phyloP scores from a whole-genome alignment of 2,888 invertebrate genomes.

The Dilophus febrilis region DNA sequence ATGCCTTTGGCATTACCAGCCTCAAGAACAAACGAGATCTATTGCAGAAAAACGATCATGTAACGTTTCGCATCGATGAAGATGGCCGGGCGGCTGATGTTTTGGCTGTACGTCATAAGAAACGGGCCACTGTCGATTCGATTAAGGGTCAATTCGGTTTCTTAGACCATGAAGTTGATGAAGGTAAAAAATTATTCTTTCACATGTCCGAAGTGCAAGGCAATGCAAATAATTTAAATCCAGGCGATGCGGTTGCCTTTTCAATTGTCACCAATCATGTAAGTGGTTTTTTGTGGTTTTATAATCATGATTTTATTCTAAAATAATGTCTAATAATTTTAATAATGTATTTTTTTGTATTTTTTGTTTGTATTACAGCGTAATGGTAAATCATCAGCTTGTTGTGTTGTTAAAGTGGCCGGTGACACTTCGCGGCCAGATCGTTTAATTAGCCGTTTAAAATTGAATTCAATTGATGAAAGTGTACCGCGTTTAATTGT shows the following conservation, averaged over 20 bases:
- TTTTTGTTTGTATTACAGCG: conserved; percentile 27
- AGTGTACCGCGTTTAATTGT: conserved; percentile 66
- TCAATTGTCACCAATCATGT: conserved; percentile 83
- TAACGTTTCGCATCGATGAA: conserved; percentile 34
- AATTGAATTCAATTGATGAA: conserved; percentile 70
- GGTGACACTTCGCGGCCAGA: conserved; percentile 56
- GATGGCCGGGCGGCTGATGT: conserved; percentile 40
- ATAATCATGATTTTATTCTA: too few relatives aligned
- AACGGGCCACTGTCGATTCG: conserved; percentile 78
- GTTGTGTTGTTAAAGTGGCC: conserved; percentile 74
- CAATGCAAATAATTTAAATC: conserved; percentile 59
- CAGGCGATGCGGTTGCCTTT: conserved; percentile 90
- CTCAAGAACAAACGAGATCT: conserved; percentile 83
- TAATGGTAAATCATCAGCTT: conserved; percentile 89
- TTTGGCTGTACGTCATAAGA: conserved; percentile 62
- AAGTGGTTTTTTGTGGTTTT: not conserved
- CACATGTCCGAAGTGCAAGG: conserved; percentile 91
- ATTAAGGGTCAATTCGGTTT: conserved; percentile 90
- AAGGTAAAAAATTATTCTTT: conserved; percentile 86
- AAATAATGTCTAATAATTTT: too few relatives aligned
- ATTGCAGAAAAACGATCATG: conserved; percentile 77
- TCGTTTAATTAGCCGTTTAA: conserved; percentile 72
- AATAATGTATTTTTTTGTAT: not conserved
- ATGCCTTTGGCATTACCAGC: conserved; percentile 90
- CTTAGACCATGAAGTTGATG: conserved; percentile 79